Conservation (phyloP, 2,113 vertebrate species). For the Mus musculus region DNA sequence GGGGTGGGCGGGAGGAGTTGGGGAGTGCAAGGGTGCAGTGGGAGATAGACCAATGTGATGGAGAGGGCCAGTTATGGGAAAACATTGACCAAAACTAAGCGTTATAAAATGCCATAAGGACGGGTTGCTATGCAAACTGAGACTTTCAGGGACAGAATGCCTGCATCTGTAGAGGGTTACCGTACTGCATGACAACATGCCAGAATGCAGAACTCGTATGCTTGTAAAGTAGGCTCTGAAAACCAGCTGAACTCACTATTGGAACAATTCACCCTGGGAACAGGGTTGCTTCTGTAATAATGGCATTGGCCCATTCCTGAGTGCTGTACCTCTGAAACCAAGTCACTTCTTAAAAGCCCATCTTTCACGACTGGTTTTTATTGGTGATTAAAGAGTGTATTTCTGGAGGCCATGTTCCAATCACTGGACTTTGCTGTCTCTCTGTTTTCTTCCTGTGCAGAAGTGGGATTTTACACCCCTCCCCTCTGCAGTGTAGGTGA, state of each 20-base stretch:
- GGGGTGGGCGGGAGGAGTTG: neutral
- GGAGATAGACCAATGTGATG: neutral
- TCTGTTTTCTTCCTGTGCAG: neutral
- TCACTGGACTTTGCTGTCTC: neutral
- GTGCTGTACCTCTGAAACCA: neutral
- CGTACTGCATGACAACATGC: neutral
- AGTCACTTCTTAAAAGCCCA: neutral
- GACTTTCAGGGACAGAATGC: neutral
- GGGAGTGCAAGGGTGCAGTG: neutral
- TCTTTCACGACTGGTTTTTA: neutral
- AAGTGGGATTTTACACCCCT: neutral
- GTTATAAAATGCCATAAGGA: neutral
- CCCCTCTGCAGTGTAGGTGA: neutral
- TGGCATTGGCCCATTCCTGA: neutral
- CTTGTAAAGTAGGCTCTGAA: neutral
- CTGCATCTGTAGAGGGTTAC: neutral
- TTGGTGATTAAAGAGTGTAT: neutral
- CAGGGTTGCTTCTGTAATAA: neutral
- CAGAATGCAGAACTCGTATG: neutral
- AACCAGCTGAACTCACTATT: neutral
- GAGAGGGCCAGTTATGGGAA: neutral
- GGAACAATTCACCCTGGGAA: neutral
- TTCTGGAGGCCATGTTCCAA: neutral
- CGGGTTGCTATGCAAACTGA: neutral
- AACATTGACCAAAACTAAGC: neutral